Conservation (phyloP, 2,113 vertebrate genomes). For the Microtus oregoni region DNA sequence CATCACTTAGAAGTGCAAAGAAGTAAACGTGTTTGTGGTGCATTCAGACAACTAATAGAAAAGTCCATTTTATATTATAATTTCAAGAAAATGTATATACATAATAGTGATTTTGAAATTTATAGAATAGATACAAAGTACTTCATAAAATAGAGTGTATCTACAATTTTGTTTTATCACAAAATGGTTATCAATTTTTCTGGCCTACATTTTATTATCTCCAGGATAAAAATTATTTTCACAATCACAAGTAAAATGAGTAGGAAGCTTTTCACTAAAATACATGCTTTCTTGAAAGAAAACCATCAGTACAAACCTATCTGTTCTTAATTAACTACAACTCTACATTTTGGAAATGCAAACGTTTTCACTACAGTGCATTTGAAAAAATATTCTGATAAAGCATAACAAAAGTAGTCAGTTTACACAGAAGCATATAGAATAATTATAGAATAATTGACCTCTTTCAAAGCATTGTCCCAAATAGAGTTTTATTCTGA, state of each 20-base stretch:
- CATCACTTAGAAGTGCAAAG: background rate
- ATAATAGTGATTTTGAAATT: background rate
- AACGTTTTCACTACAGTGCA: background rate
- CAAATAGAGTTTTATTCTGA: background rate
- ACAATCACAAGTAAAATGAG: slow-evolving; percentile 1
- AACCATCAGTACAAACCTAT: background rate
- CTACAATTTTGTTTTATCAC: slow-evolving; percentile 12
- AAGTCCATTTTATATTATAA: background rate
- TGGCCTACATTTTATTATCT: background rate
- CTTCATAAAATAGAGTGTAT: background rate
- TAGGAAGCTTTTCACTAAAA: background rate
- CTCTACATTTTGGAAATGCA: background rate
- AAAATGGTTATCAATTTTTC: background rate
- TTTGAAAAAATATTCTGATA: background rate
- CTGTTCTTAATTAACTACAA: background rate
- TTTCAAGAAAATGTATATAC: slow-evolving; percentile 3
- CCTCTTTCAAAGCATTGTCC: background rate
- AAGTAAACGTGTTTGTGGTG: background rate
- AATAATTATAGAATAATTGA: background rate
- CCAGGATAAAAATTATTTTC: background rate
- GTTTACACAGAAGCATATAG: background rate
- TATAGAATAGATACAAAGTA: background rate
- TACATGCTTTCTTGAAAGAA: background rate
- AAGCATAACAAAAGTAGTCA: background rate
- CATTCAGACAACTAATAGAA: background rate